phyloP scores from a whole-genome alignment of 2,888 invertebrate species.

The Aspidiotus rigidus region DNA sequence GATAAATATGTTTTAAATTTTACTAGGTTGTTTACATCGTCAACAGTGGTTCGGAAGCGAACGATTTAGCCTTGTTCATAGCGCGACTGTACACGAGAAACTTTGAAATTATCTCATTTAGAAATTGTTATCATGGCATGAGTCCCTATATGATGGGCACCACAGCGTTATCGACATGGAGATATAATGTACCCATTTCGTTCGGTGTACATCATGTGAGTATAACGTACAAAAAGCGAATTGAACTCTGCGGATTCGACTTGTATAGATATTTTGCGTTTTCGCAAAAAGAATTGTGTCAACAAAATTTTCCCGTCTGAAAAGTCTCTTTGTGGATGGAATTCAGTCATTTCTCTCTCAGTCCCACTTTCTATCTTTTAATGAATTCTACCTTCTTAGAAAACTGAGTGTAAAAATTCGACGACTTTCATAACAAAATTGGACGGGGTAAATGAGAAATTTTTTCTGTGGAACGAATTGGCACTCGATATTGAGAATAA shows the following conservation, averaged over 20 bases:
- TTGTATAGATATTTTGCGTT: too few relatives aligned
- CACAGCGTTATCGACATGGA: constrained; percentile 70
- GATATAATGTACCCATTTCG: constrained; percentile 59
- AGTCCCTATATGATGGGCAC: constrained; percentile 70
- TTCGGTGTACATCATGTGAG: constrained; percentile 72
- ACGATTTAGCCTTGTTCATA: constrained; percentile 83
- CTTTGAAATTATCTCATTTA: constrained; percentile 73
- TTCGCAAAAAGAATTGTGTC: not conserved
- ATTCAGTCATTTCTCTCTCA: not conserved
- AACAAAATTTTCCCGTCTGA: not conserved
- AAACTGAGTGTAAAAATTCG: too few relatives aligned
- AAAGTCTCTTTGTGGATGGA: not conserved
- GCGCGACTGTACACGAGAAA: constrained; percentile 75
- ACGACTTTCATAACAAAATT: too few relatives aligned
- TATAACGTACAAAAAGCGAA: not conserved
- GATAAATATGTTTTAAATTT: not conserved
- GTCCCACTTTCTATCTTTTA: too few relatives aligned
- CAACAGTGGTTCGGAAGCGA: constrained; percentile 96
- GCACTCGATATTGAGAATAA: too few relatives aligned
- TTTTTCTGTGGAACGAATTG: too few relatives aligned
- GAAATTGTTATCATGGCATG: constrained; percentile 88
- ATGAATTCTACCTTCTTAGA: too few relatives aligned
- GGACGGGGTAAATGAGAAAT: too few relatives aligned
- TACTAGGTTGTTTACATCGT: constrained; percentile 77
- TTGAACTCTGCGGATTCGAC: not conserved